A percentile compares a stretch with the other conserved stretches of the same genome.
These are phyloP conservation scores for Adoxophyes honmai DNA, from an alignment of 1,140 invertebrate species.

Conservation along the genomic window DNA sequence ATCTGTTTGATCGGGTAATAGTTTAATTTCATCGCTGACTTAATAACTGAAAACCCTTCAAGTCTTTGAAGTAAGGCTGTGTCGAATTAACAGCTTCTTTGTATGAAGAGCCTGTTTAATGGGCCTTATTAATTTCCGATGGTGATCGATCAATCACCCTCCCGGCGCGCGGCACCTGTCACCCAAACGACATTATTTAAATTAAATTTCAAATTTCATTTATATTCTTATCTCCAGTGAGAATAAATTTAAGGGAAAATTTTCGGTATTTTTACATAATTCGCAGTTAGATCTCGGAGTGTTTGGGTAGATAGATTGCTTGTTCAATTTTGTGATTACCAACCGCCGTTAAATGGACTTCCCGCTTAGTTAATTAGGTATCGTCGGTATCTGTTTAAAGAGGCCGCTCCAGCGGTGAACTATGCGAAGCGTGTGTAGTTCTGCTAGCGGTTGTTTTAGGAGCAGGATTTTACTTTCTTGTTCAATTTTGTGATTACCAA, in stretches of 20 bases:
- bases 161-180: background rate
- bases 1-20: background rate
- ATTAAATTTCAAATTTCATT: conserved; percentile 5
- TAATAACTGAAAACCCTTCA: background rate
- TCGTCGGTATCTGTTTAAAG: no score
- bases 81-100: conserved; percentile 3
- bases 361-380: no score
- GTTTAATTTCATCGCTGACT: conserved; percentile 5
- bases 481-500: no score
- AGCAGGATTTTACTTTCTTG: no score
- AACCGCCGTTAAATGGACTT: no score
- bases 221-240: conserved; percentile 3
- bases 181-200: conserved; percentile 5
- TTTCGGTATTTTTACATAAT: background rate
- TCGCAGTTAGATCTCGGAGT: background rate
- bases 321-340: no score
- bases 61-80: conserved; percentile 4
- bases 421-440: no score
- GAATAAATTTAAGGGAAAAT: background rate
- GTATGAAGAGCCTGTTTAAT: conserved; percentile 1
- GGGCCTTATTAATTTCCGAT: conserved; percentile 11
- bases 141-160: conserved; percentile 12
- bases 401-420: no score
- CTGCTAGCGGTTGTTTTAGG: no score
- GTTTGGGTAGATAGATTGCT: no score